Evolutionary conservation across 2,113 vertebrate species (phyloP).

Genomic region (Sebastes fasciatus): DNA sequence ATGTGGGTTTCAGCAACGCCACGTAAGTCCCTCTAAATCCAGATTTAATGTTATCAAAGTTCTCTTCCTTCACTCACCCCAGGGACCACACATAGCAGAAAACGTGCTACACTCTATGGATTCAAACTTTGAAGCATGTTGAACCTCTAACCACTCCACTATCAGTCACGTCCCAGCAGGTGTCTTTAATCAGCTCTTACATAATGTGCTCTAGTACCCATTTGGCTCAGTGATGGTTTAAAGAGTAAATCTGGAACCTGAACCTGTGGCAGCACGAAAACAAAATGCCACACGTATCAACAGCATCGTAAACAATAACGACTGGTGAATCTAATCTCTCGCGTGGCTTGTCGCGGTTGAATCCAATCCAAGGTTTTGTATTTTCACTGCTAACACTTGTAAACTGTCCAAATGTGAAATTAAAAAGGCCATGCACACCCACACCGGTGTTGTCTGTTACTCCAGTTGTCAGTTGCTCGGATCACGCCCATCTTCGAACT

Average conservation of each 20-base stretch:
- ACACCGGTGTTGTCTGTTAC: neutral
- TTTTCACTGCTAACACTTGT: neutral
- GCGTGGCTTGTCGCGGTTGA: neutral
- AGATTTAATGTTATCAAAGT: neutral
- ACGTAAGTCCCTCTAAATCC: conserved; percentile 88
- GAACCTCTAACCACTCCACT: neutral
- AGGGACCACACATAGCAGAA: neutral
- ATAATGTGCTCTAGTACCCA: neutral
- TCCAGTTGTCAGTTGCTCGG: neutral
- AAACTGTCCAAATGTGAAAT: neutral
- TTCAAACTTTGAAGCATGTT: neutral
- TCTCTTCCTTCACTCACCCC: neutral
- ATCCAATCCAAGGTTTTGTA: neutral
- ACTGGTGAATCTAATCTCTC: neutral
- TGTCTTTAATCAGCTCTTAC: conserved; percentile 6
- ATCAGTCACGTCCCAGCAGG: neutral
- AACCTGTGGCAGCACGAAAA: neutral
- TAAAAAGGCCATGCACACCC: neutral
- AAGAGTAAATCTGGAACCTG: neutral
- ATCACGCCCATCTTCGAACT: neutral
- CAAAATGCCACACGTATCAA: neutral
- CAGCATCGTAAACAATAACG: neutral
- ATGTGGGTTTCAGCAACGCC: conserved; percentile 98
- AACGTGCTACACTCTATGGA: neutral
- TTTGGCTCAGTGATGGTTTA: neutral